These are phyloP conservation scores for Resseliella maxima DNA, from an alignment of 2,888 invertebrate genomes.

Conservation along the genomic window DNA sequence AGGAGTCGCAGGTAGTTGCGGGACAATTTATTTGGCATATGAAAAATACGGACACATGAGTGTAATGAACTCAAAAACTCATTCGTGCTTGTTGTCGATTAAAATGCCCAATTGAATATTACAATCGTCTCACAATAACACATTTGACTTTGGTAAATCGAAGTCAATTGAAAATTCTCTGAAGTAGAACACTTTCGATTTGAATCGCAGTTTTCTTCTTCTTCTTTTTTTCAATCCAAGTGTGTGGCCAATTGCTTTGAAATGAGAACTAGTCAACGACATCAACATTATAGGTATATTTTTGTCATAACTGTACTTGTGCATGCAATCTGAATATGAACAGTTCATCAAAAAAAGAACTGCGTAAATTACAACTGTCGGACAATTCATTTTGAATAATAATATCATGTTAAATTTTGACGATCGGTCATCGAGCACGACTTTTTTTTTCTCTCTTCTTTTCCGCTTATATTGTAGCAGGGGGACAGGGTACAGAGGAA, in stretches of 20 bases:
- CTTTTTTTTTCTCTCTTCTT: too few relatives aligned
- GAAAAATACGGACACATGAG: neutral
- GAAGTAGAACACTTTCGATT: constrained; percentile 27
- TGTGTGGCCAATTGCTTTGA: neutral
- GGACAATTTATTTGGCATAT: neutral
- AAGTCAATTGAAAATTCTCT: neutral
- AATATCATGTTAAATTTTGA: neutral
- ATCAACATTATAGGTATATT: neutral
- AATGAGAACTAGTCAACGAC: neutral
- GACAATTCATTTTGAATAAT: neutral
- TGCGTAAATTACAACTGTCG: neutral
- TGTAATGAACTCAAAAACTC: neutral
- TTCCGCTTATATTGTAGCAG: too few relatives aligned
- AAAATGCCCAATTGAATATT: too few relatives aligned
- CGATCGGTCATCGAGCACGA: neutral
- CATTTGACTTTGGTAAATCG: neutral
- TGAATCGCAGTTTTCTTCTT: neutral
- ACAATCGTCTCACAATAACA: too few relatives aligned
- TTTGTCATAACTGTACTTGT: neutral
- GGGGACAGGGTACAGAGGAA: neutral
- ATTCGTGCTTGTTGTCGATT: too few relatives aligned
- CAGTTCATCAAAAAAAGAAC: neutral
- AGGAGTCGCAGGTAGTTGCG: neutral
- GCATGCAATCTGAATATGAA: neutral
- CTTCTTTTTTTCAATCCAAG: neutral